Percentiles rank a stretch among this genome's conserved stretches.
Evolutionary conservation across 1,140 invertebrate genomes (phyloP).

Genomic region (Onthophagus taurus): DNA sequence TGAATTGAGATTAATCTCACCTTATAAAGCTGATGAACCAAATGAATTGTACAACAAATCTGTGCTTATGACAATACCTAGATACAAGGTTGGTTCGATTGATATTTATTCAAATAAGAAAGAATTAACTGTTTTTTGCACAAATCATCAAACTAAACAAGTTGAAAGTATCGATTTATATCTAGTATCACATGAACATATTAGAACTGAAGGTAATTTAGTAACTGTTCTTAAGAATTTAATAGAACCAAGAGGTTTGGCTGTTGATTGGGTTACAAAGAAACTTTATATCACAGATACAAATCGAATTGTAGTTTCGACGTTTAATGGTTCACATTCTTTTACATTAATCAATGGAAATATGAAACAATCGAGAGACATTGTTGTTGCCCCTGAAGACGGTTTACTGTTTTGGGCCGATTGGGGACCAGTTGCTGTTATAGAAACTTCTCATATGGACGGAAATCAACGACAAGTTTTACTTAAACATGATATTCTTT

Average conservation of each 20-base stretch:
- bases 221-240: constrained; percentile 38
- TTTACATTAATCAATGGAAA: constrained; percentile 49
- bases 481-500: constrained; percentile 49
- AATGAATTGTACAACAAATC: constrained; percentile 31
- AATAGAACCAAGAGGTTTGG: constrained; percentile 58
- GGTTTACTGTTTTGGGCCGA: constrained; percentile 43
- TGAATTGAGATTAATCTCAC: constrained; percentile 51
- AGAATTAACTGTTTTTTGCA: constrained; percentile 44
- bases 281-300: constrained; percentile 68
- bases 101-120: constrained; percentile 42
- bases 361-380: constrained; percentile 49
- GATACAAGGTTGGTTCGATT: constrained; percentile 42
- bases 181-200: constrained; percentile 28
- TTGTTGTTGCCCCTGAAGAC: constrained; percentile 57
- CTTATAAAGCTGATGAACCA: constrained; percentile 48
- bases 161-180: constrained; percentile 30
- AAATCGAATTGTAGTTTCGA: constrained; percentile 49
- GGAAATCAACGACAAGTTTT: constrained; percentile 50
- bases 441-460: constrained; percentile 58
- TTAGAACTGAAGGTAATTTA: constrained; percentile 24
- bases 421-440: constrained; percentile 39
- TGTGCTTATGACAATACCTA: constrained; percentile 22
- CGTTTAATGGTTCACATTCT: constrained; percentile 47
- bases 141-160: constrained; percentile 43
- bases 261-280: constrained; percentile 66